Conservation (phyloP, 2,113 vertebrate genomes). For the Acrocephalus kingi region DNA sequence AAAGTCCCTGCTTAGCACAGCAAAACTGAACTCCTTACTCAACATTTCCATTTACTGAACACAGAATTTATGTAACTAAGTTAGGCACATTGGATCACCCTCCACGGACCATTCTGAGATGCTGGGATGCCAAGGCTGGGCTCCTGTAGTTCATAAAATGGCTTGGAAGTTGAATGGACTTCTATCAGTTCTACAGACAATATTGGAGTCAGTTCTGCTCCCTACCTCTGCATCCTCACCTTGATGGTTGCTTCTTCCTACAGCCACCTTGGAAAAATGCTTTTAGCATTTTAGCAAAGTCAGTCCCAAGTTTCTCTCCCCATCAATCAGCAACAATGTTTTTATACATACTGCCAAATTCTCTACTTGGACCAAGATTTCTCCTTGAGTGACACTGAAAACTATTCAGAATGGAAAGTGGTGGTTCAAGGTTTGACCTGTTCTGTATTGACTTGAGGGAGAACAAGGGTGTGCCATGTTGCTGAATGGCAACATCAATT, state of each 20-base stretch:
- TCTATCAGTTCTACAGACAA: neutral
- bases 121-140: neutral
- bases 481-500: constrained; percentile 13
- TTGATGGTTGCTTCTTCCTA: neutral
- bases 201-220: neutral
- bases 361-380: neutral
- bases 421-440: neutral
- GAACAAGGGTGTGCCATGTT: neutral
- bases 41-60: neutral
- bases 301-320: neutral
- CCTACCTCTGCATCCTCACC: neutral
- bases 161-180: neutral
- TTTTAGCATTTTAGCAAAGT: neutral
- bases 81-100: neutral
- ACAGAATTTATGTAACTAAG: neutral
- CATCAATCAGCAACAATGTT: neutral
- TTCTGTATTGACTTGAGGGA: neutral
- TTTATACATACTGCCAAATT: neutral
- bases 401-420: neutral
- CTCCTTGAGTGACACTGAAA: neutral
- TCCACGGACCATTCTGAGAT: neutral
- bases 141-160: neutral
- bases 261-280: neutral
- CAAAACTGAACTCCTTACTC: neutral
- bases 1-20: neutral